A percentile compares a stretch with the other conserved stretches of the same genome.
Conservation (phyloP, 2,888 invertebrate species). For the Notodonta ziczac region DNA sequence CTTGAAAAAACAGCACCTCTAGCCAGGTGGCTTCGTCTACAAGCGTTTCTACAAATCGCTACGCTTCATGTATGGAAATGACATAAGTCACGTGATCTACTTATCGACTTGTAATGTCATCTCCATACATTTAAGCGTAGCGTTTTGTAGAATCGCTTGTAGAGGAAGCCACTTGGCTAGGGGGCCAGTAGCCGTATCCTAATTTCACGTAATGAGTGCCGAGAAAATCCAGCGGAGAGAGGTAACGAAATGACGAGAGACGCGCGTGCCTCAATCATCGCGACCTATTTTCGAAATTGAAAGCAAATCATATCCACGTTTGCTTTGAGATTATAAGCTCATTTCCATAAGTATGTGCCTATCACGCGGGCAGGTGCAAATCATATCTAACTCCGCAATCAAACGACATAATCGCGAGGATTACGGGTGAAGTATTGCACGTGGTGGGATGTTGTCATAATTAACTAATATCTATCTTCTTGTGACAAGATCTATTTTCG, state of each 20-base stretch:
- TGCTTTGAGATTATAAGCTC: constrained; percentile 57
- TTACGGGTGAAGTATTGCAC: constrained; percentile 31
- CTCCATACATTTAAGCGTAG: too few relatives aligned
- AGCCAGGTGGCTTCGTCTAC: too few relatives aligned
- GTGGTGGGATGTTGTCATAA: constrained; percentile 25
- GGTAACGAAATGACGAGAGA: constrained; percentile 32
- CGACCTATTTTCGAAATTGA: constrained; percentile 50
- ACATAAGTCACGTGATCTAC: too few relatives aligned
- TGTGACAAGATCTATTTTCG: neutral
- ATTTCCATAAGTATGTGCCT: constrained; percentile 56
- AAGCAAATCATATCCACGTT: constrained; percentile 56
- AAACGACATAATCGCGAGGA: constrained; percentile 25
- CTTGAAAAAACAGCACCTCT: too few relatives aligned
- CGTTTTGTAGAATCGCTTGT: too few relatives aligned
- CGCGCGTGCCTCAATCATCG: constrained; percentile 43
- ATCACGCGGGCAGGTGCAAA: constrained; percentile 46
- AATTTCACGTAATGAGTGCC: constrained; percentile 2
- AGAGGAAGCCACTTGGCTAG: too few relatives aligned
- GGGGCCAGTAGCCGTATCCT: too few relatives aligned
- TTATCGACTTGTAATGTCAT: too few relatives aligned
- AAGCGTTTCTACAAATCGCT: too few relatives aligned
- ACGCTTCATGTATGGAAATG: too few relatives aligned
- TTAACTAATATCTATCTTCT: constrained; percentile 6
- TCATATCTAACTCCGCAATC: constrained; percentile 41
- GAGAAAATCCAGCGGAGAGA: constrained; percentile 4